These are phyloP conservation scores for Hippocampus mohnikei DNA, from an alignment of 2,113 vertebrate species.

Conservation along the genomic window DNA sequence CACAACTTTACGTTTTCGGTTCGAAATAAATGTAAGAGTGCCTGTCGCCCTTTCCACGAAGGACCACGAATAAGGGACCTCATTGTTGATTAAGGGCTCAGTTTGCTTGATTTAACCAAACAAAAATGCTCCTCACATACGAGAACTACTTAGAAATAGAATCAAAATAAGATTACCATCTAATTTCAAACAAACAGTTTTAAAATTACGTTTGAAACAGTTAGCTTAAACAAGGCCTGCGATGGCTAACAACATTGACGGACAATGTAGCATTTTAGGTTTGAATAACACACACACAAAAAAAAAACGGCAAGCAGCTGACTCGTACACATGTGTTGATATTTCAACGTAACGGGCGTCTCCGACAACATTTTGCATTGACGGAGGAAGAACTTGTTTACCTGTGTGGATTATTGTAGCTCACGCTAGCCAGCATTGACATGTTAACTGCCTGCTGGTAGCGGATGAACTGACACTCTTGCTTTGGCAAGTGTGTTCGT, in stretches of 20 bases:
- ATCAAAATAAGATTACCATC: neutral
- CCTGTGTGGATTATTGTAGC: neutral
- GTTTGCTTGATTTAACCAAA: neutral
- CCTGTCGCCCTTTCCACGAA: neutral
- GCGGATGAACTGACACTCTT: neutral
- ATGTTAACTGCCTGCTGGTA: conserved; percentile 15
- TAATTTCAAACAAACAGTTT: neutral
- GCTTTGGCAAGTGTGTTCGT: neutral
- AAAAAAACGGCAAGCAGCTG: neutral
- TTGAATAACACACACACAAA: neutral
- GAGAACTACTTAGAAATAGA: neutral
- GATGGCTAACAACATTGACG: conserved; percentile 4
- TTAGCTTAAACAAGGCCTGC: conserved; percentile 23
- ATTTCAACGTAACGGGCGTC: neutral
- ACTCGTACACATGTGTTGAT: neutral
- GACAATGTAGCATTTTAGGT: neutral
- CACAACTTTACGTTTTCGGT: neutral
- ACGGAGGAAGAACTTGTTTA: neutral
- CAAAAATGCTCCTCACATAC: neutral
- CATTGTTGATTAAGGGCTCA: neutral
- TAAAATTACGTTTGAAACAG: neutral
- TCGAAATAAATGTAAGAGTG: neutral
- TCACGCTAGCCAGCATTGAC: conserved; percentile 1
- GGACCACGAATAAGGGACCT: too few relatives aligned
- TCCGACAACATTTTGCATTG: too few relatives aligned